Conservation (phyloP, 2,888 invertebrate genomes). For the Cheilosia pagana region DNA sequence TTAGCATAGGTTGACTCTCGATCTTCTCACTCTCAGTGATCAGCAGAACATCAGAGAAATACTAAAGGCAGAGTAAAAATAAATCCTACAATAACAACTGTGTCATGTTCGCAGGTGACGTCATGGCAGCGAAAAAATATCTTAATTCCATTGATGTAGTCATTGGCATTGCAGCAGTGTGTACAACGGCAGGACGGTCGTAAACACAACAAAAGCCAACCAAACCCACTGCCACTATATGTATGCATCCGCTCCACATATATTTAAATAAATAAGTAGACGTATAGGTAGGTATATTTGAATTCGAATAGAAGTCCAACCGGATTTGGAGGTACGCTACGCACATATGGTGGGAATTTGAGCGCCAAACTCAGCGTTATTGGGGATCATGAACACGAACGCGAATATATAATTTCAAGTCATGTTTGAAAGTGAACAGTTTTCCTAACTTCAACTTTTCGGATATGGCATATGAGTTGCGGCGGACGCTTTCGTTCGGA, state of each 20-base stretch:
- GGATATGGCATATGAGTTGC: background rate
- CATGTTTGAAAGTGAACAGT: background rate
- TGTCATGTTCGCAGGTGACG: constrained; percentile 69
- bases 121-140: constrained; percentile 46
- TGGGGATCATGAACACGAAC: background rate
- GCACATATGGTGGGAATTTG: constrained; percentile 25
- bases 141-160: constrained; percentile 58
- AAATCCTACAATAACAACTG: constrained; percentile 54
- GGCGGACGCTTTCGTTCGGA: constrained; percentile 7
- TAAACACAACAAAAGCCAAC: constrained; percentile 12
- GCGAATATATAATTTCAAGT: background rate
- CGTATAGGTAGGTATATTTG: constrained; percentile 3
- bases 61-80: constrained; percentile 49
- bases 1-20: constrained; percentile 7
- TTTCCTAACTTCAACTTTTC: constrained; percentile 7
- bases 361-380: constrained; percentile 51
- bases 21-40: background rate
- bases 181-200: constrained; percentile 3
- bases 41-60: constrained; percentile 12
- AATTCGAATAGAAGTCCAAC: constrained; percentile 28
- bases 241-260: constrained; percentile 2
- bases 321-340: constrained; percentile 27
- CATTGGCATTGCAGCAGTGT: constrained; percentile 52
- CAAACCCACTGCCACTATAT: background rate
- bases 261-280: constrained; percentile 20